Evolutionary conservation across 2,797 vertebrate species (phyloP), one percentile per base, ranked within the genome.

Genomic region (Otolemur crassicaudatus): DNA sequence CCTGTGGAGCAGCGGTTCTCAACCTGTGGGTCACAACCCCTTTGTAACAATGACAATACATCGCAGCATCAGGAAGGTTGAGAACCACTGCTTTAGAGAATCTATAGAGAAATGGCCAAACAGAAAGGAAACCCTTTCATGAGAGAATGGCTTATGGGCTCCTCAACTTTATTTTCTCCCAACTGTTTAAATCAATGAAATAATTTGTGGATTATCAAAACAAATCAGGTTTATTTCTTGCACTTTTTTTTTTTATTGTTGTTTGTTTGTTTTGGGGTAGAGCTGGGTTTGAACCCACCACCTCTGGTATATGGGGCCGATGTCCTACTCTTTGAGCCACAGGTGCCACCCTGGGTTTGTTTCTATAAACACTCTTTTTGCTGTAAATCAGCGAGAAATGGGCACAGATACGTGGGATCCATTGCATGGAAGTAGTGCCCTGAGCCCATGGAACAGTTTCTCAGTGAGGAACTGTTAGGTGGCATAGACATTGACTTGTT

Each of bases 101-200:
- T 76, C 31, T 61, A 8, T 9, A 87, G 19, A n/a, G 49, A 91
- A 87, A 17, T 4, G 13, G 49, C 20, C 85, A 76, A 87, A 53
- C 6, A 69, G 29, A 56, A 88, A 61, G 34, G 22, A 29, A 23
- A 73, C 11, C 10, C 22, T 76, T 34, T 91, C 77, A 19, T 16
- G 61, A 93, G 60, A 63, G 9, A 94, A 72, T 29, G 37, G 4
- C 27, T 84, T 34, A 49, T 16, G 10, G 49, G 19, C 23, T 90
- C 90, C n/a, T 90, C 70, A 53, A 77, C n/a, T 96, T 80, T 75
- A 40, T 87, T 87, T 82, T 70, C 56, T 46, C 17, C 13, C 19
- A 77, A 5, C 19, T 94, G 89, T 63, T 97, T 23, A 40, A 85
- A 93, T 75, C 8, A 88, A 79, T 23, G 20, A 80, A 56, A 72